Base-by-base conservation (phyloP, 2,888 invertebrate genomes). In the Ellobium chinense region DNA sequence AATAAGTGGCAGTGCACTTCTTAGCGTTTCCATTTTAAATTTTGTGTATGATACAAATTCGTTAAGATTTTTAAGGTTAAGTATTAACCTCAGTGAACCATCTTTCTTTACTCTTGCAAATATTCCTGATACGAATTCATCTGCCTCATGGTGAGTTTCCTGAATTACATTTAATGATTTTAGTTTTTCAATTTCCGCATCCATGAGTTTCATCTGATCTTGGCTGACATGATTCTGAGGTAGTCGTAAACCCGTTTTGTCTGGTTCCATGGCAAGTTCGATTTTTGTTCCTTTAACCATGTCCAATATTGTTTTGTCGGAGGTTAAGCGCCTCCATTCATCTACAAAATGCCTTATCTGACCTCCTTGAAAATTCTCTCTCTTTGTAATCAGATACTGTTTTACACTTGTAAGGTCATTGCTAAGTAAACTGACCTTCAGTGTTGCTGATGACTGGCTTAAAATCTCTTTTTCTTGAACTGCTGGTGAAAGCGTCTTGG, bases 11-110 rank as follows among this genome's bases (percentile, higher is more conserved):
- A 82, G 24, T 1, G 46, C 79, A 54, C 27, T 56, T 56, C 63
- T 29, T 21, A 82, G 60, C 21, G 79, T 69, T 18, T 82, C 78
- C 82, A 82, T 80, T 29, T 82, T 82, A 56, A 82, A 82, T 46
- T 82, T 74, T n/a, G 58, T 39, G 24, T 75, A 74, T 46, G 79
- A 5, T 12, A 82, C 70, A 56, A 31, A 36, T 37, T 54, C 2
- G 58, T 82, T 82, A 12, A 82, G 34, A 3, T 58, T 5, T 29
- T 77, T 80, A 39, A 77, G 69, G 77, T 82, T 80, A 37, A 82
- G 37, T 58, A 80, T 82, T 24, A 82, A 37, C 58, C 74, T 31
- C 7, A 62, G 37, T 4, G 66, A 66, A 21, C 73, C 72, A 63
- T 77, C 73, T n/a, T 54, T 63, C 58, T 82, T 82, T 4, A 60